Conservation (phyloP, 1,140 invertebrate species). For the Thaumatotibia leucotreta region DNA sequence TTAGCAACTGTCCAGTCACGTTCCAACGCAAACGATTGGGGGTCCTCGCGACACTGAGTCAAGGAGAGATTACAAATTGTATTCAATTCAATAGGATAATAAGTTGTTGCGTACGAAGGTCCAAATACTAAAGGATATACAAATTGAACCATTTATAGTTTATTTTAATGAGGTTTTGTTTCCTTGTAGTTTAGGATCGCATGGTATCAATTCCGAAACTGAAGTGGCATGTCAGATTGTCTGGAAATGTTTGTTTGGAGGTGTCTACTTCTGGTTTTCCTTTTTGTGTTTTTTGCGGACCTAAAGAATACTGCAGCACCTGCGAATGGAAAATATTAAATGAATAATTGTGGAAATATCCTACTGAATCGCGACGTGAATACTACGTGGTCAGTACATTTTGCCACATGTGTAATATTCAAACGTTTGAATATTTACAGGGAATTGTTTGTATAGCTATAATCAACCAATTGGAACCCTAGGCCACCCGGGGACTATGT, state of each 20-base stretch:
- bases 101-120: background rate
- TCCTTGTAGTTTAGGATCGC: conserved; percentile 19
- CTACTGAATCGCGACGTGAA: conserved; percentile 39
- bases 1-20: background rate
- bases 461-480: too few species aligned
- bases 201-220: conserved; percentile 60
- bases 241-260: conserved; percentile 45
- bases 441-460: too few species aligned
- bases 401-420: too few species aligned
- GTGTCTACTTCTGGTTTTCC: conserved; percentile 48
- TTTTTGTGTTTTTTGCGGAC: conserved; percentile 39
- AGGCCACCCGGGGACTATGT: too few species aligned
- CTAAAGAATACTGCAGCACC: conserved; percentile 53
- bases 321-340: conserved; percentile 19
- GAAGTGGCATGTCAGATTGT: conserved; percentile 65
- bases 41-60: conserved; percentile 1
- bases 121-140: background rate
- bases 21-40: background rate
- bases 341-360: background rate
- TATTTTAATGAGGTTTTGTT: background rate
- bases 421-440: too few species aligned
- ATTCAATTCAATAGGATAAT: conserved; percentile 14
- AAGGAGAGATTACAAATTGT: background rate
- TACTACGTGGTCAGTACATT: too few species aligned
- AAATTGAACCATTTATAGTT: background rate